These are phyloP conservation scores for Athetis lepigone DNA, from an alignment of 2,888 invertebrate species.

Conservation along the genomic window DNA sequence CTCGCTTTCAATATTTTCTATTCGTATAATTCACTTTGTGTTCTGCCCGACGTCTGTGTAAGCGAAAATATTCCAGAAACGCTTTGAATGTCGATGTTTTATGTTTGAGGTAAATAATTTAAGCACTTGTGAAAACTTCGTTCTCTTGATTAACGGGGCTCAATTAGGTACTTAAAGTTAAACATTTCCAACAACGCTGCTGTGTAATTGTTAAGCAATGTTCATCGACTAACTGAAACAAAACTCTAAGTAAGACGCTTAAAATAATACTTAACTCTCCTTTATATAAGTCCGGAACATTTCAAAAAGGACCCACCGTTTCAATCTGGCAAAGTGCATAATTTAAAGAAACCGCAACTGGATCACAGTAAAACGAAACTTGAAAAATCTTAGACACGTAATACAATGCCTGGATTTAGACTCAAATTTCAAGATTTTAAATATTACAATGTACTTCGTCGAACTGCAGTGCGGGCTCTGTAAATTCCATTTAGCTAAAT, in stretches of 20 bases:
- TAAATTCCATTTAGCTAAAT: constrained; percentile 91
- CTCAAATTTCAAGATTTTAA: constrained; percentile 89
- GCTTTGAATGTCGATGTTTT: constrained; percentile 88
- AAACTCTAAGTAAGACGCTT: constrained; percentile 61
- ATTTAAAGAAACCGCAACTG: constrained; percentile 73
- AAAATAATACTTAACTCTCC: constrained; percentile 59
- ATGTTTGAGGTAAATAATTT: constrained; percentile 89
- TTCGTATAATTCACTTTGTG: constrained; percentile 84
- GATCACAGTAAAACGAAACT: constrained; percentile 75
- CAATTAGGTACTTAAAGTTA: constrained; percentile 86
- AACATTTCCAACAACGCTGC: constrained; percentile 83
- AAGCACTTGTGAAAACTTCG: constrained; percentile 88
- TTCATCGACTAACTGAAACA: constrained; percentile 72
- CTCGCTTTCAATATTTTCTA: constrained; percentile 85
- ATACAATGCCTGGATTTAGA: constrained; percentile 85
- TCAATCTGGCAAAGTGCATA: constrained; percentile 83
- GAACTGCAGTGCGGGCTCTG: constrained; percentile 90
- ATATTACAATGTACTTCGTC: constrained; percentile 90
- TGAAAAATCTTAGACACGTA: constrained; percentile 82
- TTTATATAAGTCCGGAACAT: constrained; percentile 58
- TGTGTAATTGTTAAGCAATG: constrained; percentile 78
- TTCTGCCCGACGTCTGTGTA: constrained; percentile 81
- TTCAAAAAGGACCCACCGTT: constrained; percentile 68
- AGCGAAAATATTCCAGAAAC: constrained; percentile 86
- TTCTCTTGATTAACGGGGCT: constrained; percentile 87